Base-by-base conservation (phyloP, 1,140 invertebrate species). In the Hirudo medicinalis region DNA sequence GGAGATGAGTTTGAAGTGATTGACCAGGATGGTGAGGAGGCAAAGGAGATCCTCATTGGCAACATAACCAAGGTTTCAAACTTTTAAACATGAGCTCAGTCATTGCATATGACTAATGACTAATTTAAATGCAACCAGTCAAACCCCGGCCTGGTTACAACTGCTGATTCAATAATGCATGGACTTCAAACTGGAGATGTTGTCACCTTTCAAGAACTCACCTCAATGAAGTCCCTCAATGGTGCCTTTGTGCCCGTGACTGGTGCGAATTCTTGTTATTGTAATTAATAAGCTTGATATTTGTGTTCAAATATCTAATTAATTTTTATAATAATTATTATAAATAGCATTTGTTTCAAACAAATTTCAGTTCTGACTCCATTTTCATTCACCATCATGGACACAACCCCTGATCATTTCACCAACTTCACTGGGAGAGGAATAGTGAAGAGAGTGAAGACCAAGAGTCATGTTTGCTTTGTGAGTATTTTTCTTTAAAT, bases 11-110 rank as follows among this genome's bases (percentile, higher is more conserved):
- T 83, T 79, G 77, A 82, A 71, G 79, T 82, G 0, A 63, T 76
- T 63, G 82, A 83, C 75, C n/a, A 74, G 0, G 79, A 78, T 60
- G 80, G 81, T 43, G 82, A 83, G 72, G 81, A 83, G 71, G 75
- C 78, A 11, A 78, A 78, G 72, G 79, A 82, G 71, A 75, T 78
- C 2, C 80, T 82, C 71, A 78, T 83, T 67, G 75, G 76, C 29
- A 76, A 77, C 72, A 77, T 83, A 17, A 80, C 78, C 25, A 80
- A 80, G 77, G 80, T 80, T 72, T 68, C 57, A 11, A 2, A 63
- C 3, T 25, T 63, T 63, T 63, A 25, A 11, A 1, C 11, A 25
- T 63, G 3, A 22, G 2, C 22, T 63, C 29, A 1, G 4, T 63
- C 19, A 25, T n/a, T 25, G 25, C 20, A 20, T 57, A 57, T 5